Percentiles rank a stretch among this genome's conserved stretches.
These are phyloP conservation scores for Ornithoptera priamus DNA, from an alignment of 2,888 invertebrate genomes.

Conservation along the genomic window DNA sequence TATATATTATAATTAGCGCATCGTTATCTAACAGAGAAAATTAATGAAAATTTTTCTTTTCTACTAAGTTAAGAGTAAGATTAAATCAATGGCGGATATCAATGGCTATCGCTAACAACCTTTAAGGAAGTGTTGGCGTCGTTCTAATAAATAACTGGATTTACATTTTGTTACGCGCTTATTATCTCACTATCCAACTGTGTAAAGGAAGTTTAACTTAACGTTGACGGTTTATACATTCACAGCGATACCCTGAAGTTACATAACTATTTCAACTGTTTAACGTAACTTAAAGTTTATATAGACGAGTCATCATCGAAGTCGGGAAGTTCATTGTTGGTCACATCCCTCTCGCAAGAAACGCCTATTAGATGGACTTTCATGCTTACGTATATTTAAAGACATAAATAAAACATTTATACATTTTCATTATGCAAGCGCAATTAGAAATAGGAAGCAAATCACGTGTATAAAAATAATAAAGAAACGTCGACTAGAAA, in stretches of 20 bases:
- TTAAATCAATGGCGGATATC: neutral
- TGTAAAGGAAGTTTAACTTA: constrained; percentile 23
- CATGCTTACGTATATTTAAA: neutral
- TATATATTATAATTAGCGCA: neutral
- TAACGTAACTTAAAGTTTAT: neutral
- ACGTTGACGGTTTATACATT: constrained; percentile 10
- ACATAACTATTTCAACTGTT: neutral
- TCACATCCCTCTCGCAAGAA: too few relatives aligned
- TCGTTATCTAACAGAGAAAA: constrained; percentile 2
- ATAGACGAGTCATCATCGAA: too few relatives aligned
- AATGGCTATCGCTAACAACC: constrained; percentile 20
- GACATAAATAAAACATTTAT: neutral
- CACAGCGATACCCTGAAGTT: constrained; percentile 4
- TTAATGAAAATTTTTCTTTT: constrained; percentile 22
- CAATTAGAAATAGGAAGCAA: constrained; percentile 2
- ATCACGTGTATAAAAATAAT: neutral
- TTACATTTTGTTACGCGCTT: constrained; percentile 27
- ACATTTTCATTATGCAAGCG: constrained; percentile 15
- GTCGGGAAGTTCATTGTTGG: too few relatives aligned
- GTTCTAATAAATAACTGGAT: constrained; percentile 25
- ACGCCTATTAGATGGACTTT: too few relatives aligned
- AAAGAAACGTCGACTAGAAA: neutral
- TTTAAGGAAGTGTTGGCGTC: constrained; percentile 23
- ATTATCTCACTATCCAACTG: constrained; percentile 5
- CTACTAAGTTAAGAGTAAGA: neutral